Conservation (phyloP, 1,140 invertebrate species). For the Adelges cooleyi region DNA sequence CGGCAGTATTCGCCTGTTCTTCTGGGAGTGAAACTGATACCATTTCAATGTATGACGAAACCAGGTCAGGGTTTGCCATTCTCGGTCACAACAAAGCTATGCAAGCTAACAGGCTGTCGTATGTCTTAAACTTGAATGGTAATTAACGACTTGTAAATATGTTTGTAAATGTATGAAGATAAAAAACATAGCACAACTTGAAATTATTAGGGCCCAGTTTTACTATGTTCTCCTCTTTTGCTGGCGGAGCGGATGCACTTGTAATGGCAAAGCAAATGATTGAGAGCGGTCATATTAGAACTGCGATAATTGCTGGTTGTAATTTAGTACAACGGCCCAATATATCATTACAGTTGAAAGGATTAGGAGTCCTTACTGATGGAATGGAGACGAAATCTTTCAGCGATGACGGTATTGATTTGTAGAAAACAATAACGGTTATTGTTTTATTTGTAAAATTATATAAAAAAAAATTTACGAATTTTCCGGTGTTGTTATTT, state of each 20-base stretch:
- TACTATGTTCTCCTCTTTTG: conserved; percentile 57
- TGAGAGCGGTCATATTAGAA: conserved; percentile 50
- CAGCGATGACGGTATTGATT: conserved; percentile 52
- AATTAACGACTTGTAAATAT: conserved; percentile 10
- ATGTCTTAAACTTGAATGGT: conserved; percentile 24
- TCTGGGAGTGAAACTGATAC: conserved; percentile 32
- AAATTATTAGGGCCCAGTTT: conserved; percentile 59
- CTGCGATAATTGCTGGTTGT: conserved; percentile 54
- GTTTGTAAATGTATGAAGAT: too few species aligned
- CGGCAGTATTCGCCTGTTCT: conserved; percentile 45
- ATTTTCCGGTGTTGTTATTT: neutral
- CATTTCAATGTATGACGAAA: conserved; percentile 24
- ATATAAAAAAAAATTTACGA: too few species aligned
- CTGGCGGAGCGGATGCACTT: conserved; percentile 53
- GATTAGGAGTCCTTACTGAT: conserved; percentile 49
- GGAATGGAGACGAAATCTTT: conserved; percentile 61
- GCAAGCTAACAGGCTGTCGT: conserved; percentile 50
- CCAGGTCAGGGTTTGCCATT: conserved; percentile 46
- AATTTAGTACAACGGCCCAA: conserved; percentile 50
- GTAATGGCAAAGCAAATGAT: conserved; percentile 51
- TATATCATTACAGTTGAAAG: conserved; percentile 47
- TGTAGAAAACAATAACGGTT: too few species aligned
- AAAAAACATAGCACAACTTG: too few species aligned
- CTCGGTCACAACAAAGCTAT: conserved; percentile 53
- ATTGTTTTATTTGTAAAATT: neutral